These are phyloP conservation scores for Cebus imitator DNA, from an alignment of 2,113 vertebrate genomes.

Conservation along the genomic window DNA sequence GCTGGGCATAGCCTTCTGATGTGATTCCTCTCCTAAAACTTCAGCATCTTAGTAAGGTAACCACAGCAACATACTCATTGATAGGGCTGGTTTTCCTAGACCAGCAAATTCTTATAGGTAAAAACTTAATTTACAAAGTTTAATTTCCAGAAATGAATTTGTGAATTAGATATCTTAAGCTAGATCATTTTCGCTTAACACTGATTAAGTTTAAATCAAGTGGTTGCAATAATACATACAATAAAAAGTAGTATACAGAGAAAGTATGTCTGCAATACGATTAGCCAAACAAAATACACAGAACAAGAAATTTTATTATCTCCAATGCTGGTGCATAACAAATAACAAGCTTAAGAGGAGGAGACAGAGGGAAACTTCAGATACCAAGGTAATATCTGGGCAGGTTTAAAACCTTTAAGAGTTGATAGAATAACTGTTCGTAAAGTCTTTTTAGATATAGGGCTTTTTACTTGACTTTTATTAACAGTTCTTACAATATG, in stretches of 20 bases:
- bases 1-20: not conserved
- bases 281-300: conserved; percentile 62
- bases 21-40: not conserved
- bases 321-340: conserved; percentile 72
- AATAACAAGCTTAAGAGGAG: conserved; percentile 70
- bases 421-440: conserved; percentile 6
- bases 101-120: not conserved
- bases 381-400: conserved; percentile 39
- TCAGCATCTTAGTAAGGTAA: conserved; percentile 1
- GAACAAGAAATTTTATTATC: conserved; percentile 77
- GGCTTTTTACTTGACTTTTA: conserved; percentile 53
- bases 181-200: not conserved
- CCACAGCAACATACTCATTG: not conserved
- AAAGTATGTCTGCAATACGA: conserved; percentile 10
- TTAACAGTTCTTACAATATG: conserved; percentile 39
- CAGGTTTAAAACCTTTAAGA: conserved; percentile 54
- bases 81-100: not conserved
- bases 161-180: not conserved
- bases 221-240: not conserved
- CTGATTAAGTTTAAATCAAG: not conserved
- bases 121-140: not conserved
- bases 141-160: conserved; percentile 29
- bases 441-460: conserved; percentile 18
- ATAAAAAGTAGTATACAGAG: not conserved
- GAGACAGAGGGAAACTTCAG: conserved; percentile 57